A percentile compares a stretch with the other conserved stretches of the same genome.
phyloP scores from a whole-genome alignment of 2,797 vertebrate genomes.

The Crocodylus rhombifer region DNA sequence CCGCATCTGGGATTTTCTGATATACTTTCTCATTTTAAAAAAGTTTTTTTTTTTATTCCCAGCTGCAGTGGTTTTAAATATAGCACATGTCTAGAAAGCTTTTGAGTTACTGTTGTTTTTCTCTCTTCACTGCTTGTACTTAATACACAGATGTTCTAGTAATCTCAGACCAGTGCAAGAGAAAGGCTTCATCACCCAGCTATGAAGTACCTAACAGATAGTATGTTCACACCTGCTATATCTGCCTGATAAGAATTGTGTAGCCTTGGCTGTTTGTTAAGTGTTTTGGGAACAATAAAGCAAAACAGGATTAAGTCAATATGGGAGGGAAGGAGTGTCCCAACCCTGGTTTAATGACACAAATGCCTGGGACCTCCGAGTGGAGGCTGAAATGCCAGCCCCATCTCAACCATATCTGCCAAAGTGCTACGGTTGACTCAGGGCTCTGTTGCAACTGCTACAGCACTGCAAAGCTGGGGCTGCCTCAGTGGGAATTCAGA shows the following conservation, averaged over 20 bases:
- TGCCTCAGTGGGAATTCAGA: too few relatives aligned
- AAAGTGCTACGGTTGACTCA: neutral
- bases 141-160: neutral
- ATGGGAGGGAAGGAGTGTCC: neutral
- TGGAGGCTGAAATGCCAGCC: neutral
- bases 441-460: neutral
- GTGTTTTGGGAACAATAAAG: neutral
- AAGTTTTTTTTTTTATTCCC: neutral
- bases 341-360: neutral
- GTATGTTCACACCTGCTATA: rapidly evolving
- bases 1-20: neutral
- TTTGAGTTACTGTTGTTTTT: neutral
- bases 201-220: neutral
- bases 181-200: neutral
- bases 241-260: neutral
- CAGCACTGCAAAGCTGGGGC: too few relatives aligned
- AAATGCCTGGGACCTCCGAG: neutral
- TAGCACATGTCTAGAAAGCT: neutral
- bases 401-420: neutral
- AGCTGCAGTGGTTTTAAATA: neutral
- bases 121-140: neutral
- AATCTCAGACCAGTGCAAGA: neutral
- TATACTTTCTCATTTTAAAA: neutral
- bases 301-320: neutral
- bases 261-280: neutral